phyloP scores from a whole-genome alignment of 2,113 vertebrate genomes.

The Oreamnos americanus region DNA sequence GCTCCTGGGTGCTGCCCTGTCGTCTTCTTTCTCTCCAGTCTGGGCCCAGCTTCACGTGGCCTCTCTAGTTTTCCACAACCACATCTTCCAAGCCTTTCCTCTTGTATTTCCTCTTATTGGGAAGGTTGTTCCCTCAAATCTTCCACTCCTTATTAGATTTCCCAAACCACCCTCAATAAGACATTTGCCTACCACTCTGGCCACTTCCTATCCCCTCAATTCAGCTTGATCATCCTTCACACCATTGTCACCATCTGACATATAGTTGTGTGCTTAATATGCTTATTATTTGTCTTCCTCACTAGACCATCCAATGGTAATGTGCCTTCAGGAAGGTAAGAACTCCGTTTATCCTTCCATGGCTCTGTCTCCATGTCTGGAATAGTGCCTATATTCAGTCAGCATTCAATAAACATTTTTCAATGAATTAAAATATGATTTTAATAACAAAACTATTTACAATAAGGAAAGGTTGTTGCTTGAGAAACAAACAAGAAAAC shows the following conservation, averaged over 20 bases:
- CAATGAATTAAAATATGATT: background rate
- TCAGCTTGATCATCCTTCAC: background rate
- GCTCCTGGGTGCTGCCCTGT: background rate
- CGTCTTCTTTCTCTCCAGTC: background rate
- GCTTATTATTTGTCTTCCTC: background rate
- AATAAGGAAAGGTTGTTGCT: background rate
- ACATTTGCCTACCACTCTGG: background rate
- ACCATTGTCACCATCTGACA: background rate
- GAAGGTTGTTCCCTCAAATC: background rate
- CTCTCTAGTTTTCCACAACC: background rate
- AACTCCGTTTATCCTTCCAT: background rate
- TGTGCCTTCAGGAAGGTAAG: background rate
- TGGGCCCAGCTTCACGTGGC: background rate
- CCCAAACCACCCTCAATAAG: background rate
- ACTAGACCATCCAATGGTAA: background rate
- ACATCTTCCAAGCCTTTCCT: background rate
- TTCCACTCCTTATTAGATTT: background rate
- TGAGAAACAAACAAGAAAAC: conserved; percentile 1
- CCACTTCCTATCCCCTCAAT: background rate
- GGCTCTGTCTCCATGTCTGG: background rate
- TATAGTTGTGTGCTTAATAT: background rate
- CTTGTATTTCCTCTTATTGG: background rate
- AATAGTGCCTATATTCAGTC: background rate
- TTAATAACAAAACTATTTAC: background rate
- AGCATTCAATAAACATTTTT: background rate